Percentiles rank a stretch among this genome's conserved stretches.
These are phyloP conservation scores for Lates calcarifer DNA, from an alignment of 2,113 vertebrate species.

Conservation along the genomic window DNA sequence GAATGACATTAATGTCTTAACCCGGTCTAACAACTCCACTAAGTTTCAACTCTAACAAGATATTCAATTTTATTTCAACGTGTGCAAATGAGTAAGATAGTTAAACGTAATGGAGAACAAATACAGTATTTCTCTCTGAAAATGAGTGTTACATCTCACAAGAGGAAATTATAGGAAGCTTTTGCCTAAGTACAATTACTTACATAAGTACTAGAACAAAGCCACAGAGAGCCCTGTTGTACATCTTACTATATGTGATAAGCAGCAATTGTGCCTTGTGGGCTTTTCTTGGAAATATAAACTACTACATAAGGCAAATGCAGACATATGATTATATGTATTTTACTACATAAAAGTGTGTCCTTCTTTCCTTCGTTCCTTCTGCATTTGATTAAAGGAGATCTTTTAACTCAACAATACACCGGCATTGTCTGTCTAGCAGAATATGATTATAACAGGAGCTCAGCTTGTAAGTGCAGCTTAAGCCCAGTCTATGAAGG, in stretches of 20 bases:
- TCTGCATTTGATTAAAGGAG: background rate
- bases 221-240: background rate
- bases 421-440: background rate
- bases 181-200: background rate
- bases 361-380: no score
- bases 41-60: background rate
- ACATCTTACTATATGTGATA: background rate
- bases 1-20: background rate
- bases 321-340: background rate
- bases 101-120: background rate
- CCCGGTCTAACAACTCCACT: background rate
- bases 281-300: background rate
- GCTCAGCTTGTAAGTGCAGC: background rate
- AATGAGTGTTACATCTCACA: background rate
- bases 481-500: background rate
- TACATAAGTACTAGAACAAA: background rate
- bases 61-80: conserved; percentile 8
- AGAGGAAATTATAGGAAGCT: background rate
- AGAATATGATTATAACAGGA: background rate
- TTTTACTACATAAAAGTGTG: conserved; percentile 2
- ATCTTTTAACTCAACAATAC: background rate
- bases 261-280: conserved; percentile 1
- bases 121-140: background rate
- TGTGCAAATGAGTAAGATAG: background rate
- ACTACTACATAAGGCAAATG: background rate